These are phyloP conservation scores for Leptinotarsa defecta DNA, from an alignment of 1,140 invertebrate species.

Conservation along the genomic window DNA sequence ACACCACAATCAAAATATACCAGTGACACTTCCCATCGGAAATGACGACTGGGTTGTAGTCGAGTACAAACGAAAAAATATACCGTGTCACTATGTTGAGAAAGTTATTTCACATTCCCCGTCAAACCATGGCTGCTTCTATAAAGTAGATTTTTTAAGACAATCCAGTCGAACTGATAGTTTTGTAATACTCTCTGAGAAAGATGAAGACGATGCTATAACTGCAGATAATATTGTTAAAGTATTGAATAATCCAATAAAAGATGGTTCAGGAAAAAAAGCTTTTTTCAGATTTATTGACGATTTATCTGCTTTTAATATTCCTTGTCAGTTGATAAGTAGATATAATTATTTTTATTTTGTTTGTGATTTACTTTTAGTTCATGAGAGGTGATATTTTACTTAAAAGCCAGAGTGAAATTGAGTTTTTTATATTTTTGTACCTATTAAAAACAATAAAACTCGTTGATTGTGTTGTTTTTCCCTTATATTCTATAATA, in stretches of 20 bases:
- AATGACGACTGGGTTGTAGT: not conserved
- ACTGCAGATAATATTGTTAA: not conserved
- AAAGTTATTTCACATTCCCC: not conserved
- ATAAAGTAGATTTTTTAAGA: too few species aligned
- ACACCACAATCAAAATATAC: constrained; percentile 1
- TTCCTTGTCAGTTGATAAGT: not conserved
- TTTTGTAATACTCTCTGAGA: not conserved
- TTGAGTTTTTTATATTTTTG: too few species aligned
- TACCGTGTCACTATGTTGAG: not conserved
- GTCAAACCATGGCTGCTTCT: not conserved
- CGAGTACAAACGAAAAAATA: not conserved
- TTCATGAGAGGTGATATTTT: not conserved
- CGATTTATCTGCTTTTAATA: too few species aligned
- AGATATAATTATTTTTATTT: constrained; percentile 2
- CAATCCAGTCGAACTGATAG: too few species aligned
- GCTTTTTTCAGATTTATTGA: too few species aligned
- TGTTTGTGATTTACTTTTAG: not conserved
- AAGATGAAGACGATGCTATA: not conserved
- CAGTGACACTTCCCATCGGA: not conserved
- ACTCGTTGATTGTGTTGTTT: too few species aligned
- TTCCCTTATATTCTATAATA: too few species aligned
- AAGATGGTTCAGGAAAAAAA: not conserved
- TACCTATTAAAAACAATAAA: too few species aligned
- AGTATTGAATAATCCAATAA: not conserved
- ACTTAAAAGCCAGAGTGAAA: too few species aligned